Evolutionary conservation across 2,888 invertebrate species (phyloP).

Genomic region (Diarsia dahlii): DNA sequence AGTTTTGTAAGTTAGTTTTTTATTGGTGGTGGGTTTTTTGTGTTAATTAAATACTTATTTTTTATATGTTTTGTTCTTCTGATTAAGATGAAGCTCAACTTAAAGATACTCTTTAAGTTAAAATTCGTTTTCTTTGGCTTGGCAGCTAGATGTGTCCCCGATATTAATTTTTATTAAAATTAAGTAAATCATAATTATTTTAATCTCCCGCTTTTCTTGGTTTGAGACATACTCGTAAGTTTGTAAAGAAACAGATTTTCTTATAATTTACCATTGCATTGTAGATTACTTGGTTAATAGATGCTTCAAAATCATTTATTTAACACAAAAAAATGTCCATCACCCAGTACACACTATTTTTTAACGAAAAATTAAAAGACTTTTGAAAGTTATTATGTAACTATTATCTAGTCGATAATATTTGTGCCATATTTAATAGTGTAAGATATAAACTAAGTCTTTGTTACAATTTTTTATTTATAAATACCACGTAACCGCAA

Average conservation of each 20-base stretch:
- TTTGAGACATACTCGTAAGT: background rate
- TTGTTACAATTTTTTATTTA: background rate
- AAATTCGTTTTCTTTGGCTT: background rate
- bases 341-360: slow-evolving; percentile 42
- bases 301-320: slow-evolving; percentile 19
- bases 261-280: background rate
- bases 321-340: slow-evolving; percentile 54
- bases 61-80: background rate
- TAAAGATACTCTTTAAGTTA: background rate
- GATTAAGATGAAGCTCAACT: background rate
- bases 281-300: background rate
- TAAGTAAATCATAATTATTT: background rate
- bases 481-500: background rate
- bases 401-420: slow-evolving; percentile 48
- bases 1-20: slow-evolving; percentile 53
- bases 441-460: slow-evolving; percentile 36
- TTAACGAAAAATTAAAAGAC: slow-evolving; percentile 65
- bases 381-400: slow-evolving; percentile 58
- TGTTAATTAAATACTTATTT: slow-evolving; percentile 43
- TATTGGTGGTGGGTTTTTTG: slow-evolving; percentile 43
- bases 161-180: background rate
- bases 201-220: background rate
- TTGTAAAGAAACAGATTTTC: background rate
- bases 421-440: slow-evolving; percentile 65
- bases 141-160: background rate